Conservation (phyloP, 2,113 vertebrate genomes). For the Neolamprologus kungweensis region DNA sequence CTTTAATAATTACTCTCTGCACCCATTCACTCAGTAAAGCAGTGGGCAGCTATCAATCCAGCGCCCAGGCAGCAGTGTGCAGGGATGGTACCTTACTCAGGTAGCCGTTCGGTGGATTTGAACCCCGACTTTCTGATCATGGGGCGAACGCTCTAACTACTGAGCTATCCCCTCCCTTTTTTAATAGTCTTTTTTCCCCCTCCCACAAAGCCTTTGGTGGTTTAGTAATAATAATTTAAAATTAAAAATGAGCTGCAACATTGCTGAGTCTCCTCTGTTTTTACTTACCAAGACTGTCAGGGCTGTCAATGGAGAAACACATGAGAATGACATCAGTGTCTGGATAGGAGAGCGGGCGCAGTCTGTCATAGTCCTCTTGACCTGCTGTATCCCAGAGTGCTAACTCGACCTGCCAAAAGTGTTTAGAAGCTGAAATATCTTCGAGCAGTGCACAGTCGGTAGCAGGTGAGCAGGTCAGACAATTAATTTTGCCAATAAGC, state of each 20-base stretch:
- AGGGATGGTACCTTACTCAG: background rate
- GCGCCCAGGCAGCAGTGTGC: background rate
- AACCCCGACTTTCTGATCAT: background rate
- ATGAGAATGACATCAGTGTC: constrained; percentile 99
- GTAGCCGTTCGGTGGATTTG: background rate
- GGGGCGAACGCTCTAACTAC: background rate
- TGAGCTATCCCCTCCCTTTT: background rate
- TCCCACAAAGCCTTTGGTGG: background rate
- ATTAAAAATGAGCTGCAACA: background rate
- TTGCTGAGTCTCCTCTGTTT: background rate
- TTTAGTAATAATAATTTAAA: background rate
- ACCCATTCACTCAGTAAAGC: background rate
- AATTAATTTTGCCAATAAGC: background rate
- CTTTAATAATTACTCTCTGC: background rate
- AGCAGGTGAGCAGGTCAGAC: background rate
- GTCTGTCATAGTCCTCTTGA: constrained; percentile 96
- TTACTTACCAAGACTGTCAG: constrained; percentile 95
- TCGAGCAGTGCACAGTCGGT: background rate
- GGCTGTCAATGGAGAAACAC: constrained; percentile 99
- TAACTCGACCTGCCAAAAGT: constrained; percentile 84
- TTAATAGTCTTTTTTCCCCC: background rate
- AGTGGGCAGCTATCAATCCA: background rate
- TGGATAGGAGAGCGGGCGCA: constrained; percentile 96
- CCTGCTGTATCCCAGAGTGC: constrained; percentile 98
- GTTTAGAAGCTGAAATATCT: background rate